Conservation (phyloP, 2,888 invertebrate species). For the Camponotus fellah region DNA sequence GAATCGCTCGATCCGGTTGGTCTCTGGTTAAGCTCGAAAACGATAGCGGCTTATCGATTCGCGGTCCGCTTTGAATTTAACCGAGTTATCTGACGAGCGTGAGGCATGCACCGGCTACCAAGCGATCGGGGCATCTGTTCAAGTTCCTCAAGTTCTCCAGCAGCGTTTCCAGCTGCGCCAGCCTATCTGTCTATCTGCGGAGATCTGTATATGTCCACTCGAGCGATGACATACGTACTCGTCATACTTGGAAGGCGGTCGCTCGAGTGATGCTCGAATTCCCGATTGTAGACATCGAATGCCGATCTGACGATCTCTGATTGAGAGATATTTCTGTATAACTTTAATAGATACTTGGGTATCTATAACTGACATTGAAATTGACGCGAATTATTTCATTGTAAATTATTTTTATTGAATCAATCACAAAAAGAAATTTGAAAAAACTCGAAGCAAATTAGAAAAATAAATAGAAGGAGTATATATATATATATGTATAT, state of each 20-base stretch:
- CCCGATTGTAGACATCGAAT: constrained; percentile 44
- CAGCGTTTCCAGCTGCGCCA: constrained; percentile 63
- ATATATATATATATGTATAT: background rate
- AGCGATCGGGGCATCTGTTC: constrained; percentile 66
- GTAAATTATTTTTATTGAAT: constrained; percentile 7
- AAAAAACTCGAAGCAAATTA: background rate
- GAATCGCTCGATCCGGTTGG: constrained; percentile 60
- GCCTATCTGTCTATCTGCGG: constrained; percentile 50
- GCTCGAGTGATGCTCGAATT: constrained; percentile 51
- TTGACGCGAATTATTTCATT: background rate
- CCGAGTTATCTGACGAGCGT: constrained; percentile 78
- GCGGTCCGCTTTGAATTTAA: constrained; percentile 78
- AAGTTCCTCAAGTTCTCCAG: constrained; percentile 70
- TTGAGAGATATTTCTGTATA: constrained; percentile 22
- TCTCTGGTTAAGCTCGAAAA: constrained; percentile 69
- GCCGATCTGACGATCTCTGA: constrained; percentile 20
- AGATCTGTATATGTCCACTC: constrained; percentile 57
- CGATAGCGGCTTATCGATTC: constrained; percentile 79
- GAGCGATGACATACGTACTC: constrained; percentile 55
- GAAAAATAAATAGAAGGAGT: background rate
- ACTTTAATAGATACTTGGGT: constrained; percentile 12
- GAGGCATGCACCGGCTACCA: constrained; percentile 74
- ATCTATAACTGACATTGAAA: background rate
- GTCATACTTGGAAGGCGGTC: constrained; percentile 53
- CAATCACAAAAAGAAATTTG: no score